Conservation (phyloP, 2,113 vertebrate genomes). For the Cryptomyrus ogoouensis region DNA sequence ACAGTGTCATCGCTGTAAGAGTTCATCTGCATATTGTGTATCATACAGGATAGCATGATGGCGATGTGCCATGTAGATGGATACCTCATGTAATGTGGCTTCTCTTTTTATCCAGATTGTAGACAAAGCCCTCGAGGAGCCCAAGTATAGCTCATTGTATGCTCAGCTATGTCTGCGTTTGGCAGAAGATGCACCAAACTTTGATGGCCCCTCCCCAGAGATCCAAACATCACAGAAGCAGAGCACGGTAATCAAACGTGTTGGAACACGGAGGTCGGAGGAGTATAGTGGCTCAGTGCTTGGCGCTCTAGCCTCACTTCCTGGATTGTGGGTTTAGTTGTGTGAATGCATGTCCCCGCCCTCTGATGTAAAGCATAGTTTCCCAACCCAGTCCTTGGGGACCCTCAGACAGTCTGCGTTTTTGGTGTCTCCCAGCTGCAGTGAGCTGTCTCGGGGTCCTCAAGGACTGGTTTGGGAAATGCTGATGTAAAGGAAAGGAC, state of each 20-base stretch:
- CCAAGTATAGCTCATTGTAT: constrained; percentile 99
- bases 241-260: constrained; percentile 81
- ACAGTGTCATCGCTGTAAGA: not conserved
- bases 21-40: not conserved
- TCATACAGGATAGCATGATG: not conserved
- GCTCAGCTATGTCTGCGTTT: constrained; percentile 99
- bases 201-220: constrained; percentile 98
- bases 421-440: not conserved
- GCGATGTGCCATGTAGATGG: not conserved
- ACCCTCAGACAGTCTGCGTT: not conserved
- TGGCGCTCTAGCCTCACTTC: not conserved
- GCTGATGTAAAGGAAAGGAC: not conserved
- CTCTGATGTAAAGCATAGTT: not conserved
- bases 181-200: constrained; percentile 99
- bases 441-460: not conserved
- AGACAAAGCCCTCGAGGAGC: constrained; percentile 99
- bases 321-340: not conserved
- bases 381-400: not conserved
- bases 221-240: constrained; percentile 98
- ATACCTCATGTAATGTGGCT: not conserved
- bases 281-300: not conserved
- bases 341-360: not conserved
- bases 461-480: not conserved
- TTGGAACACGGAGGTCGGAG: not conserved
- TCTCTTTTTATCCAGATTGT: constrained; percentile 71